Evolutionary conservation across 2,888 invertebrate species (phyloP).

Genomic region (Prosapia bicincta): DNA sequence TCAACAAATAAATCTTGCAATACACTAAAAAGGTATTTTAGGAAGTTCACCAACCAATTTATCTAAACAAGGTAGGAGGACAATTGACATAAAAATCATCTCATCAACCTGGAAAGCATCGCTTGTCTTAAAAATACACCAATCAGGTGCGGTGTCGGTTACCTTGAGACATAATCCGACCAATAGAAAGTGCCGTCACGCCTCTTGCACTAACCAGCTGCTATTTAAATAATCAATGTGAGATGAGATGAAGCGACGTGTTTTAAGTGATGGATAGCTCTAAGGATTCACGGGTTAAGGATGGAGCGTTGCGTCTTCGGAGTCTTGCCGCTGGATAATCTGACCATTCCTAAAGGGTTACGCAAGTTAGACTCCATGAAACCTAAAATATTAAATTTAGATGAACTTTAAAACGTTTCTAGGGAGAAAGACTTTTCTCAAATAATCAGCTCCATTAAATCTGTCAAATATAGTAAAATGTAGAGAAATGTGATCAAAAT

Average conservation of each 20-base stretch:
- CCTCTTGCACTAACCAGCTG: conserved; percentile 15
- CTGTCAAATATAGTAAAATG: too few species aligned
- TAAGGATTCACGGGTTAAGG: conserved; percentile 9
- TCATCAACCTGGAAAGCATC: not conserved
- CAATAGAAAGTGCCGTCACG: conserved; percentile 13
- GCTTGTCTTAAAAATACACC: not conserved
- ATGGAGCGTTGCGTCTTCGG: conserved; percentile 9
- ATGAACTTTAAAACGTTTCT: too few species aligned
- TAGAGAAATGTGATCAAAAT: too few species aligned
- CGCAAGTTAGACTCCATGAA: too few species aligned
- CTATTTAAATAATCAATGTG: conserved; percentile 28
- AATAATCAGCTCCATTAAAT: too few species aligned
- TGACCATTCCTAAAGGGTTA: too few species aligned
- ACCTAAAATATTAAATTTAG: too few species aligned
- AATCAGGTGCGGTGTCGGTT: conserved; percentile 15
- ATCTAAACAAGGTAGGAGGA: not conserved
- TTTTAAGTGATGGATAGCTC: conserved; percentile 22
- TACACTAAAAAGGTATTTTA: too few species aligned
- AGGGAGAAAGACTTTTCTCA: too few species aligned
- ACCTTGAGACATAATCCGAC: conserved; percentile 18
- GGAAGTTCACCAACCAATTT: not conserved
- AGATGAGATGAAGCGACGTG: conserved; percentile 20
- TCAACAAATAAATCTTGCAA: too few species aligned
- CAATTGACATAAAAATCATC: not conserved
- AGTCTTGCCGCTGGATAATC: not conserved